These are phyloP conservation scores for Ctenomys sociabilis DNA, from an alignment of 2,113 vertebrate species.

Conservation along the genomic window DNA sequence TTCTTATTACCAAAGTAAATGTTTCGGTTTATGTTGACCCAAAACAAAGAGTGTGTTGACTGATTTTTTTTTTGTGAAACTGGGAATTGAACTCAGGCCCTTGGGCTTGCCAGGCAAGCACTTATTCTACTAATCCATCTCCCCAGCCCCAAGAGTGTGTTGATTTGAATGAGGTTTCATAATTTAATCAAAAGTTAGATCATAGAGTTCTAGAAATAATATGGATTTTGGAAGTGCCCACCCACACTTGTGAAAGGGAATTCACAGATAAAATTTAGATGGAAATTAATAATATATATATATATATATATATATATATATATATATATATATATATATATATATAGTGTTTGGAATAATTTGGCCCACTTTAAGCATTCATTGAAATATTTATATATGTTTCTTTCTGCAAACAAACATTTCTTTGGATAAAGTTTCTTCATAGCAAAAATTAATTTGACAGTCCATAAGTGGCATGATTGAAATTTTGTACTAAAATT, in stretches of 20 bases:
- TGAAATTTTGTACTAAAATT: constrained; percentile 23
- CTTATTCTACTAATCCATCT: too few relatives aligned
- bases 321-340: neutral
- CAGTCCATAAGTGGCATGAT: neutral
- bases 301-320: neutral
- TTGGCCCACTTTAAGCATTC: neutral
- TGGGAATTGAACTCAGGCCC: too few relatives aligned
- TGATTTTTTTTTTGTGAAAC: too few relatives aligned
- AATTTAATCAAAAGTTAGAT: constrained; percentile 21
- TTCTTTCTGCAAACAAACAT: constrained; percentile 29
- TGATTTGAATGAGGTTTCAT: constrained; percentile 14
- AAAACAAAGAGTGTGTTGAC: neutral
- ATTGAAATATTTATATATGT: neutral
- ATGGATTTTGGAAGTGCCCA: neutral
- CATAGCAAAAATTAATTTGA: neutral
- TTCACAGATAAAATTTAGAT: neutral
- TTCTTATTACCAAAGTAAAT: neutral
- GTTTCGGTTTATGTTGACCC: neutral
- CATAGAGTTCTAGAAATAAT: neutral
- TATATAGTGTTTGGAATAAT: neutral
- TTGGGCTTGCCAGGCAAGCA: too few relatives aligned
- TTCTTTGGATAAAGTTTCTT: neutral
- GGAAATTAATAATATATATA: neutral
- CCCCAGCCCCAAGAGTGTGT: neutral
- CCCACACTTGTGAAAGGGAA: neutral